Evolutionary conservation across 2,797 vertebrate genomes (phyloP), one percentile per base, ranked within the genome.

Genomic region (Delichon dasypus): DNA sequence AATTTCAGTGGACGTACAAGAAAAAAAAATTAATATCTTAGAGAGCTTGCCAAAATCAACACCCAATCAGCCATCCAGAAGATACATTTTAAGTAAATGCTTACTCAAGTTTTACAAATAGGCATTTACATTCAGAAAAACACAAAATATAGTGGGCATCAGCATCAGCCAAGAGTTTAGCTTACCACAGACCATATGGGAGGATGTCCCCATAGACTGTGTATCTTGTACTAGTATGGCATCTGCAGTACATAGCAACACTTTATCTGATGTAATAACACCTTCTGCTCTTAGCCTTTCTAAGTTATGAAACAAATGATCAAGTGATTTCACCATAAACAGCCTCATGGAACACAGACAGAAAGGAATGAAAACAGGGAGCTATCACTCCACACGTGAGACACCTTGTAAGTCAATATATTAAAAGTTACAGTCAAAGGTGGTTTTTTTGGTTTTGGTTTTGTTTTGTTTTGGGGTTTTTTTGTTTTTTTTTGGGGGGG

Each of bases 161-260:
- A 90, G 76, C 76, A 91, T 68, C 74, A 89, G 70, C 42, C 51
- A 94, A 85, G 87, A 61, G 57, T 86, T 95, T 85, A 88, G 88
- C 66, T 95, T 94, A 71, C 76, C 72, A 86, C 68, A 90, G 72
- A 92, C 90, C 92, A 97, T 95, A 96, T 94, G 95, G 94, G 88
- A 93, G 60, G 92, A 90, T 87, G 82, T 94, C 91, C 95, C 87
- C 61, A 87, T 60, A 87, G 79, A 91, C 86, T 85, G 58, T 66
- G 84, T 65, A 71, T 90, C 88, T 93, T 67, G 45, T 77, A 90
- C 67, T 89, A 87, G 67, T 47, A 60, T 42, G 79, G 92, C 90
- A 95, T 91, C 93, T 97, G 96, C 86, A 94, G 89, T 34, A 89
- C 82, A 94, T 65, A 95, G 94, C 93, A 96, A 97, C 93, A 93